Conservation (phyloP, 2,888 invertebrate genomes). For the Steinernema scapterisci region DNA sequence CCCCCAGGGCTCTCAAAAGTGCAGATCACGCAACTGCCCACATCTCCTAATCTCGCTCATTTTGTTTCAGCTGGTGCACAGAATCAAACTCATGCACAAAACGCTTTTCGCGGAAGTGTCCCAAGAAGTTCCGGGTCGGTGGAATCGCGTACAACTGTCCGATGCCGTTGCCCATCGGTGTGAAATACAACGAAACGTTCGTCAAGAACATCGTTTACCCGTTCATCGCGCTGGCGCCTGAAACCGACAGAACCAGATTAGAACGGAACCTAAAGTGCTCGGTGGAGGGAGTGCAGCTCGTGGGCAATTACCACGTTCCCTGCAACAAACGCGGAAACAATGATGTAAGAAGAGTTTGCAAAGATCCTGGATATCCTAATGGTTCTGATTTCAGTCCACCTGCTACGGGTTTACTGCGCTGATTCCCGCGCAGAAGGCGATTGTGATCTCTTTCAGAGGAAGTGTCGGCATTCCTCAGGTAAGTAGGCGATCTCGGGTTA, state of each 20-base stretch:
- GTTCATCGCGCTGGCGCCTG: slow-evolving; percentile 8
- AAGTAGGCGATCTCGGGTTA: no score
- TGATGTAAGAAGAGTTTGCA: background rate
- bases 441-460: slow-evolving; percentile 15
- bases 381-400: background rate
- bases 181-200: slow-evolving; percentile 16
- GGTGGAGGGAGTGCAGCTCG: slow-evolving; percentile 2
- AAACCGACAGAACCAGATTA: background rate
- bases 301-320: background rate
- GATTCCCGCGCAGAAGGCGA: slow-evolving; percentile 12
- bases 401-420: slow-evolving; percentile 21
- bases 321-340: slow-evolving; percentile 2
- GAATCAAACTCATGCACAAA: slow-evolving; percentile 1
- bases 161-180: background rate
- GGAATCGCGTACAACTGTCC: slow-evolving; percentile 11
- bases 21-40: no score
- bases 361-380: background rate
- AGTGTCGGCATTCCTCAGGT: slow-evolving; percentile 24
- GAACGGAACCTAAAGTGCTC: slow-evolving; percentile 10
- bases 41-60: background rate
- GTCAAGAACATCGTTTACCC: slow-evolving; percentile 4
- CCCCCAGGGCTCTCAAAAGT: no score
- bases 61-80: slow-evolving; percentile 14
- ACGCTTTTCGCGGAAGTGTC: slow-evolving; percentile 3
- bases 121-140: slow-evolving; percentile 19